Base-by-base conservation (phyloP, 30 jellyfish, hydroid and myxozoan species). In the Hydractinia symbiolongicarpus region DNA sequence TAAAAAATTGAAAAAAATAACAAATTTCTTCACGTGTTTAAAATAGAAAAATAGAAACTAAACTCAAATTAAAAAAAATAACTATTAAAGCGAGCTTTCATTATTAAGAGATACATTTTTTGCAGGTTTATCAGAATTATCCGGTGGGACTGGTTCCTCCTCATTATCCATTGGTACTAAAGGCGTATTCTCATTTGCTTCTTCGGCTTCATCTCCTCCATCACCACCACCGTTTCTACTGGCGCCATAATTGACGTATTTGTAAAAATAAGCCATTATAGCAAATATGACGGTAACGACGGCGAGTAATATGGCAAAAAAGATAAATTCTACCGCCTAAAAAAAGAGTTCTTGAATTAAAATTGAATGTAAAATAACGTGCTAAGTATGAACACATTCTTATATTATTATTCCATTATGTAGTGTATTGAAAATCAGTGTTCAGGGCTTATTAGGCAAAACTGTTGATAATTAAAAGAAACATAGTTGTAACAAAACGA, bases 261-360 rank as follows among this genome's bases (percentile, higher is more conserved):
- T 87, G 76, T 89, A 95, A 81, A 89, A 95, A 81, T 86, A 90
- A 50, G 99, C 95, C 98, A 95, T 95, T 4, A 95, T 60, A 67
- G 96, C 86, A 78, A 95, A 95, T 60, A 95, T 87, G 20, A 83
- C 84, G 4, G 94, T 87, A 19, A 91, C 97, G 5, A 95, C 95
- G 6, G 97, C 96, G 62, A 90, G 81, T 52, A 95, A 86, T 15
- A 93, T 95, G 55, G 98, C 93, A 66, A 95, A 95, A 90, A 89
- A 87, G 87, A 82, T 89, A 90, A 95, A 90, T 61, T 95, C 99
- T 57, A 79, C 84, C 0, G 99, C 99, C 99, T 95, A 82, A 49
- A 73, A 84, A 51, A 49, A 17, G 55, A 50, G 49, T 49, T 15
- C n/a, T 11, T 11, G 78, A 30, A 68, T 30, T 30, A 30, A 30